phyloP scores from a whole-genome alignment of 2,797 vertebrate genomes.

The Chelmon rostratus region DNA sequence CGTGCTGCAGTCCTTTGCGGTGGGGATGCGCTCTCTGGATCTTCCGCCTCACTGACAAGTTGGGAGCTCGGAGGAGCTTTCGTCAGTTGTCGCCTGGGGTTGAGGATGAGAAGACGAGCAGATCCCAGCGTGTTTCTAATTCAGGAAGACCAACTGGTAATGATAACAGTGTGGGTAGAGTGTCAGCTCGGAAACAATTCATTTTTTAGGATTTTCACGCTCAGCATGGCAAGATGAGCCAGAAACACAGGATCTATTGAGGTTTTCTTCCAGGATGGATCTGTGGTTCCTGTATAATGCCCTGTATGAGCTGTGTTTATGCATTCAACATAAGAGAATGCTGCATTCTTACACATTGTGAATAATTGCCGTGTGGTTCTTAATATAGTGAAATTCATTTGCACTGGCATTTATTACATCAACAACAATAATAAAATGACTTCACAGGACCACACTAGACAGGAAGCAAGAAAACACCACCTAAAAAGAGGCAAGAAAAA shows the following conservation, averaged over 20 bases:
- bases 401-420: background rate
- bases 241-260: background rate
- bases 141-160: slow-evolving; percentile 58
- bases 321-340: background rate
- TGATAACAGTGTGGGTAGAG: slow-evolving; percentile 49
- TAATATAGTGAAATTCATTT: background rate
- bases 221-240: background rate
- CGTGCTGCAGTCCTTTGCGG: slow-evolving; percentile 14
- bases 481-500: background rate
- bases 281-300: background rate
- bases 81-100: slow-evolving; percentile 58
- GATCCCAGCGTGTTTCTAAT: slow-evolving; percentile 52
- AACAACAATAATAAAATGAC: background rate
- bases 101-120: slow-evolving; percentile 52
- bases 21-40: slow-evolving; percentile 2
- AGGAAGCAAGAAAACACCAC: background rate
- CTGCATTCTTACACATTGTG: too few species aligned
- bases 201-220: background rate
- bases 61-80: slow-evolving; percentile 41
- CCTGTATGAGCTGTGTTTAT: background rate
- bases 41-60: slow-evolving; percentile 61
- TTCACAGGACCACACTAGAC: background rate
- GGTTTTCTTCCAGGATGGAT: background rate
- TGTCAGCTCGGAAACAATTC: slow-evolving; percentile 31
- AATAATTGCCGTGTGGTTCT: background rate